Evolutionary conservation across 2,888 invertebrate species (phyloP).

Genomic region (Trachelus stipa): DNA sequence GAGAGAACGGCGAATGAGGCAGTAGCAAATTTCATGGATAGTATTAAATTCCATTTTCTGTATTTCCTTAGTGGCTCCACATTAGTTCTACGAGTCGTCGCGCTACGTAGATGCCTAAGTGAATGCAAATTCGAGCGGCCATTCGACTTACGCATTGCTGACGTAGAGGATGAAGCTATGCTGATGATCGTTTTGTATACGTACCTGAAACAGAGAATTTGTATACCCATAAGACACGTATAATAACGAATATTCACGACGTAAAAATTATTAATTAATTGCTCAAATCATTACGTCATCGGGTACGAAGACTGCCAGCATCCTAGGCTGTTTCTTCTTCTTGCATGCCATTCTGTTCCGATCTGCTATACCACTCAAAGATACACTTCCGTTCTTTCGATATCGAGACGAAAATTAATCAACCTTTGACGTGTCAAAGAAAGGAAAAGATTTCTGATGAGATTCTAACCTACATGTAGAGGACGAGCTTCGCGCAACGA

Average conservation of each 20-base stretch:
- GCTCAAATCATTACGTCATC: slow-evolving; percentile 47
- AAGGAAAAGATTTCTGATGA: not conserved
- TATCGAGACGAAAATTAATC: not conserved
- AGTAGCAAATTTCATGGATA: not conserved
- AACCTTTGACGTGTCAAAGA: not conserved
- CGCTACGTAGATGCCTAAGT: not conserved
- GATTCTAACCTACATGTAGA: slow-evolving; percentile 36
- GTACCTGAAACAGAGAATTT: slow-evolving; percentile 49
- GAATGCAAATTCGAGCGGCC: not conserved
- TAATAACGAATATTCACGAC: not conserved
- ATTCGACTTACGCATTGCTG: not conserved
- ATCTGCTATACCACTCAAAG: not conserved
- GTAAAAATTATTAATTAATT: not conserved
- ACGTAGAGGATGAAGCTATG: not conserved
- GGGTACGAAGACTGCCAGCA: slow-evolving; percentile 60
- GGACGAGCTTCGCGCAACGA: slow-evolving; percentile 30
- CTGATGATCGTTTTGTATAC: slow-evolving; percentile 30
- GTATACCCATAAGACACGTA: not conserved
- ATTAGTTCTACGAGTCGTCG: not conserved
- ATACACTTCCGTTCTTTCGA: not conserved
- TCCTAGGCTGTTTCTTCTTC: slow-evolving; percentile 58
- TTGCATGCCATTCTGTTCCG: slow-evolving; percentile 52
- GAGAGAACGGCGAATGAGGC: not conserved
- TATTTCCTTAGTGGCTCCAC: not conserved
- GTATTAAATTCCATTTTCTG: not conserved